Evolutionary conservation across 2,113 vertebrate species (phyloP).

Genomic region (Scytalopus superciliaris): DNA sequence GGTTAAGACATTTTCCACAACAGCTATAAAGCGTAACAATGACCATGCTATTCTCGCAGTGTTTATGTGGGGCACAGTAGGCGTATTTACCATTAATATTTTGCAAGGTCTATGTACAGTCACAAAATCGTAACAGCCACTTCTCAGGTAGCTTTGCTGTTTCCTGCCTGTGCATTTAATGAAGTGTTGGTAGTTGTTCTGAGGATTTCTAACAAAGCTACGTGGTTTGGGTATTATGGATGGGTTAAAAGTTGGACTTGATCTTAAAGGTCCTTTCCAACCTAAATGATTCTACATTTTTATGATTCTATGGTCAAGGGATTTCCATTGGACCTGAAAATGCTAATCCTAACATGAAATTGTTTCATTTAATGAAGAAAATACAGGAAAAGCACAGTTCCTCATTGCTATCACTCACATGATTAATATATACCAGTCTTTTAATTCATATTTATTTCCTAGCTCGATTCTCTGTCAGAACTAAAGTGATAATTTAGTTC

Average conservation of each 20-base stretch:
- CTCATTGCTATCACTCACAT: neutral
- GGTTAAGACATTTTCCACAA: slow-evolving; percentile 63
- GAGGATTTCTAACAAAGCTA: slow-evolving; percentile 25
- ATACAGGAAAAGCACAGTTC: neutral
- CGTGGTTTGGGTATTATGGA: neutral
- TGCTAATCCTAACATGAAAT: neutral
- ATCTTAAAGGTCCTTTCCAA: neutral
- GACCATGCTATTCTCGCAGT: slow-evolving; percentile 62
- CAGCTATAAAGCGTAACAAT: slow-evolving; percentile 57
- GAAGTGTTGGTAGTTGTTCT: neutral
- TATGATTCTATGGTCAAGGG: neutral
- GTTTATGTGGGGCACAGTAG: slow-evolving; percentile 42
- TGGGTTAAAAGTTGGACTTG: neutral
- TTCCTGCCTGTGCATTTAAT: slow-evolving; percentile 46
- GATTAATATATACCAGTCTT: neutral
- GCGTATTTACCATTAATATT: slow-evolving; percentile 56
- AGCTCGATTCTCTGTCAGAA: neutral
- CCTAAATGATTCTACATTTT: neutral
- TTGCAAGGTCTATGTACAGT: slow-evolving; percentile 69
- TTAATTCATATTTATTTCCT: neutral
- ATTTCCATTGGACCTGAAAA: slow-evolving; percentile 17
- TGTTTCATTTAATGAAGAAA: slow-evolving; percentile 8
- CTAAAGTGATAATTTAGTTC: neutral
- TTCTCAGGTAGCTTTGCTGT: slow-evolving; percentile 41
- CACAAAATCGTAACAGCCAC: slow-evolving; percentile 52